A percentile compares a stretch with the other conserved stretches of the same genome.
Evolutionary conservation across 2,113 vertebrate species (phyloP).

Genomic region (Gymnorhina tibicen): DNA sequence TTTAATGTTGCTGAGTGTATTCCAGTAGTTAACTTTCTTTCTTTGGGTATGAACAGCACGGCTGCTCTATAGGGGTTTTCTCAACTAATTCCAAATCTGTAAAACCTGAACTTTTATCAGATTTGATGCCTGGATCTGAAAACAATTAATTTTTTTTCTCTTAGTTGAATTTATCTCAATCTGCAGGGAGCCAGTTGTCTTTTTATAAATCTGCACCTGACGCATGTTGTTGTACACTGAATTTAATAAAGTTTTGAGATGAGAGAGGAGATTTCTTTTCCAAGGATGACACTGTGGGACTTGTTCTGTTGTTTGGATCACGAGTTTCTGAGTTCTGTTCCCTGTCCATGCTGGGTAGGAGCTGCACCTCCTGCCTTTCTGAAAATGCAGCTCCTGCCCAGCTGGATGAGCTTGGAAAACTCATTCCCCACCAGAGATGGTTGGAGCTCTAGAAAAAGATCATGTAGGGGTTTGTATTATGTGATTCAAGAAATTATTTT

Average conservation of each 20-base stretch:
- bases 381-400: neutral
- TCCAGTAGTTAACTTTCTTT: neutral
- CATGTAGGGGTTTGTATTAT: neutral
- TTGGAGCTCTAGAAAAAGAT: neutral
- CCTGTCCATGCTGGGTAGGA: neutral
- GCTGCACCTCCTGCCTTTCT: neutral
- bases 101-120: neutral
- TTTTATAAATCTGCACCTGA: neutral
- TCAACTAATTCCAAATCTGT: neutral
- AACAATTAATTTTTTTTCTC: neutral
- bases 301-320: neutral
- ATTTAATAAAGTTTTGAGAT: neutral
- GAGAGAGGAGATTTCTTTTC: neutral
- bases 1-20: slow-evolving; percentile 34
- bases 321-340: neutral
- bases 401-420: neutral
- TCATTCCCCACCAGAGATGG: neutral
- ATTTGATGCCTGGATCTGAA: neutral
- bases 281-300: neutral
- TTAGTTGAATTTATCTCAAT: neutral
- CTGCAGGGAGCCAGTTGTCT: neutral
- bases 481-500: neutral
- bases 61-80: neutral
- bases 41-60: neutral
- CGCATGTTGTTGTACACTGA: neutral